Percentiles rank a stretch among this genome's conserved stretches.
These are phyloP conservation scores for Papilio xuthus DNA, from an alignment of 1,140 invertebrate species.

Conservation along the genomic window DNA sequence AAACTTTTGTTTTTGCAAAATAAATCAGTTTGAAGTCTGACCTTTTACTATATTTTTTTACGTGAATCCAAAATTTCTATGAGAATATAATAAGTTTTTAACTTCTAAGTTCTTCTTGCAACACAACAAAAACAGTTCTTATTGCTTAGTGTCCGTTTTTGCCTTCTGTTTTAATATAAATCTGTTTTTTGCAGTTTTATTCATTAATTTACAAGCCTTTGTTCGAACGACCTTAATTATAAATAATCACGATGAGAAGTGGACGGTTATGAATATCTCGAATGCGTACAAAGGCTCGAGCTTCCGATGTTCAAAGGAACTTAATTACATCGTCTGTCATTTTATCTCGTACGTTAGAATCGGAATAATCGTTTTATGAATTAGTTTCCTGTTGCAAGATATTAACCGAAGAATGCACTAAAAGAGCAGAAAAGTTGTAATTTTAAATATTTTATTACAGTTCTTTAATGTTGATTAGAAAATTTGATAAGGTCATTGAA, in stretches of 20 bases:
- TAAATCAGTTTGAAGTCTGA: neutral
- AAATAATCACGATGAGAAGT: slow-evolving; percentile 33
- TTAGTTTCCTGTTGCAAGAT: slow-evolving; percentile 5
- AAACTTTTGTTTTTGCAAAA: neutral
- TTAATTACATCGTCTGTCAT: slow-evolving; percentile 35
- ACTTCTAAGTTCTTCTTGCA: neutral
- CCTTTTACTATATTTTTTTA: too few species aligned
- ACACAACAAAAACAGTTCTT: neutral
- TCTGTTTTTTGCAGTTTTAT: slow-evolving; percentile 18
- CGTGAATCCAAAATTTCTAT: neutral
- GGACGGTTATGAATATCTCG: slow-evolving; percentile 21
- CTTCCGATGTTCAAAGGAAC: slow-evolving; percentile 36
- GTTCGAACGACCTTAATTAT: slow-evolving; percentile 32
- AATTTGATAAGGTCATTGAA: slow-evolving; percentile 29
- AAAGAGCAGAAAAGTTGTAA: neutral
- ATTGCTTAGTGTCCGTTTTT: neutral
- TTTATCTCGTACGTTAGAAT: slow-evolving; percentile 12
- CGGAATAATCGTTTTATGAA: slow-evolving; percentile 28
- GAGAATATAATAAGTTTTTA: neutral
- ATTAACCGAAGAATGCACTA: neutral
- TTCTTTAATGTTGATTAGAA: neutral
- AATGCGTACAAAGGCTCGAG: slow-evolving; percentile 26
- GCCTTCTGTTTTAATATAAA: neutral
- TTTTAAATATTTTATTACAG: neutral
- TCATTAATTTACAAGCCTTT: slow-evolving; percentile 19